Base-by-base conservation (phyloP, 30 jellyfish, hydroid and myxozoan genomes). In the Aurelia sp. region DNA sequence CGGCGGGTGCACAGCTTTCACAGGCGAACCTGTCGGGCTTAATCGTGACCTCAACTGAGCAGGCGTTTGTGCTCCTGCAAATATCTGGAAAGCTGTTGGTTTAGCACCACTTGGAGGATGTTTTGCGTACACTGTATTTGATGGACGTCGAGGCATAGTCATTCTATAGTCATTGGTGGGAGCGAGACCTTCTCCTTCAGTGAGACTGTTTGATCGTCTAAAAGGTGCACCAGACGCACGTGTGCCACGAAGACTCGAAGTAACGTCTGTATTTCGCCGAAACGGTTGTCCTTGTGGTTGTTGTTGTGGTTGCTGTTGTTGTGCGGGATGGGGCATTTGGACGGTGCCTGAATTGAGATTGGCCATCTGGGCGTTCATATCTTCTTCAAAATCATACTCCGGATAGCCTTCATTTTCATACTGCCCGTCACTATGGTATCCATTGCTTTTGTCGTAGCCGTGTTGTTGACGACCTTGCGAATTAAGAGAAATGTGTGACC, bases 21-120 rank as follows among this genome's bases (percentile, higher is more conserved):
- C 90, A 7, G 98, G 98, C 5, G 98, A 86, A 13, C 91, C 81
- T 0, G 98, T 74, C 30, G 98, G 98, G 87, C 97, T 92, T 18
- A 87, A 92, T 20, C 80, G 86, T 73, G 91, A 47, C 20, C 93
- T 76, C 47, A 92, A 76, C 80, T 88, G 96, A 15, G 94, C 88
- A 11, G 98, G 93, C 47, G 66, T 82, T 53, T 91, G 97, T 23
- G 86, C 89, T 21, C 87, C 71, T 11, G 84, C 90, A 58, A 80
- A 77, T 44, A 86, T 87, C 80, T 92, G 96, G 58, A 81, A 86
- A 10, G 88, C 89, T 66, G 93, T 88, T 23, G 97, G 96, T 58
- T 78, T 75, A 37, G 90, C 94, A 17, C 87, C 91, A 13, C 79
- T 57, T 4, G 96, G 87, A 22, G 86, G 68, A 62, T 59, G 62